Base-by-base conservation (phyloP, 2,113 vertebrate species). In the Daphoenositta chrysoptera region DNA sequence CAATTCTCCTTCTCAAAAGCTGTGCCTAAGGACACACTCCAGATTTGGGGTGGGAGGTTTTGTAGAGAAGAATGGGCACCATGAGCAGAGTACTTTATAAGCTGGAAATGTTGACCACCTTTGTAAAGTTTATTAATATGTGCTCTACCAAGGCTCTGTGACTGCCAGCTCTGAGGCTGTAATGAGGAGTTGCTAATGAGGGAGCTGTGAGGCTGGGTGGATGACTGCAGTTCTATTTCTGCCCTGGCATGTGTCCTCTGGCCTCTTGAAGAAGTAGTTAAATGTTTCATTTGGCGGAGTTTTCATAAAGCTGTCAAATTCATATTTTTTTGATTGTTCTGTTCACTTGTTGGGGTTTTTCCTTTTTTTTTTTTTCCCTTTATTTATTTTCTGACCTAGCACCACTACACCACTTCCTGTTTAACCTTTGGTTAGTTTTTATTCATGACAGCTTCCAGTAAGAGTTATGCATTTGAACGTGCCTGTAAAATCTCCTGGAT, bases 311-410 rank as follows among this genome's bases (percentile, higher is more conserved):
- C 30, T 14, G 2, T 73, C 26, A 53, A 63, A 73, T 45, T 70
- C 0, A 0, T 60, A 2, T 17, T 40, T 44, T 44, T 39, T 60
- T 56, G 13, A 3, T 28, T 90, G 31, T 58, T 23, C 4, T 3
- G 2, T 68, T 82, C 1, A 40, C 64, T 63, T 53, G 9, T 39
- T 53, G 21, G 4, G 2, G 2, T 10, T 57, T 31, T 44, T 37
- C 2, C 6, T 42, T 44, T 24, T 19, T n/a, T 17, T 30, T 28
- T 23, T 15, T 4, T 33, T 16, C 12, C 14, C 27, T 8, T 17
- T n/a, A 2, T 15, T 33, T 21, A 2, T 66, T 31, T 13, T 17
- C 39, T 54, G 39, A 72, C 27, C 11, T 53, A 10, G 18, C 18
- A 8, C 86, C 39, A 40, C 9, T 51, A 18, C 30, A 30, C 27